Evolutionary conservation across 2,888 invertebrate genomes (phyloP).

Genomic region (Spialia ferax): DNA sequence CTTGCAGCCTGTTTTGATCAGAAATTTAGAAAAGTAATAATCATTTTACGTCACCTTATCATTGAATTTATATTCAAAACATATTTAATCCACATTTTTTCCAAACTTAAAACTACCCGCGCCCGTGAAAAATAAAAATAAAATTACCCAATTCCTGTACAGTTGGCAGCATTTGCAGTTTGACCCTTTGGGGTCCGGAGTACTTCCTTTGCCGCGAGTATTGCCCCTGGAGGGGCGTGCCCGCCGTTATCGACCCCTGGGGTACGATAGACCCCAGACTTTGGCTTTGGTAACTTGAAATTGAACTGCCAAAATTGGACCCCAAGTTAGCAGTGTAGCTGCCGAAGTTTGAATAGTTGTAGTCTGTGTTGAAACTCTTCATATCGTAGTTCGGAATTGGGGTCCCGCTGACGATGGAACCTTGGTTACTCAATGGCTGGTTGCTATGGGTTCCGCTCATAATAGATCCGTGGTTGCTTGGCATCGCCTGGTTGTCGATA

Average conservation of each 20-base stretch:
- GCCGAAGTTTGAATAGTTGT: conserved; percentile 28
- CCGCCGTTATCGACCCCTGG: conserved; percentile 60
- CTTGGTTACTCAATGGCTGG: conserved; percentile 30
- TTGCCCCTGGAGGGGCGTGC: conserved; percentile 56
- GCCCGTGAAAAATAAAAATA: conserved; percentile 57
- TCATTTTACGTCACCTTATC: not conserved
- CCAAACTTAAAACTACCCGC: conserved; percentile 43
- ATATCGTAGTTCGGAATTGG: conserved; percentile 44
- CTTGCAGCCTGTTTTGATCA: not conserved
- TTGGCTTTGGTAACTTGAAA: conserved; percentile 39
- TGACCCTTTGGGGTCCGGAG: conserved; percentile 84
- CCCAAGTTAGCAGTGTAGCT: conserved; percentile 32
- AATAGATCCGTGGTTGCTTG: too few relatives aligned
- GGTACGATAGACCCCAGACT: conserved; percentile 40
- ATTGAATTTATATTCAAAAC: not conserved
- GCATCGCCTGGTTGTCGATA: not conserved
- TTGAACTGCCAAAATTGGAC: conserved; percentile 41
- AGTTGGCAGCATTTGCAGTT: conserved; percentile 86
- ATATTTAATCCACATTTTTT: not conserved
- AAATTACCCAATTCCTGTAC: conserved; percentile 93
- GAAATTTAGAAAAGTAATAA: not conserved
- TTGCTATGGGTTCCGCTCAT: too few relatives aligned
- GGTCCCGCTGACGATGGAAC: conserved; percentile 33
- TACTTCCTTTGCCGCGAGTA: conserved; percentile 82
- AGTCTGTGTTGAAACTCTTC: conserved; percentile 42